phyloP scores from a whole-genome alignment of 2,888 invertebrate genomes.

The Pyrocoelia pectoralis region DNA sequence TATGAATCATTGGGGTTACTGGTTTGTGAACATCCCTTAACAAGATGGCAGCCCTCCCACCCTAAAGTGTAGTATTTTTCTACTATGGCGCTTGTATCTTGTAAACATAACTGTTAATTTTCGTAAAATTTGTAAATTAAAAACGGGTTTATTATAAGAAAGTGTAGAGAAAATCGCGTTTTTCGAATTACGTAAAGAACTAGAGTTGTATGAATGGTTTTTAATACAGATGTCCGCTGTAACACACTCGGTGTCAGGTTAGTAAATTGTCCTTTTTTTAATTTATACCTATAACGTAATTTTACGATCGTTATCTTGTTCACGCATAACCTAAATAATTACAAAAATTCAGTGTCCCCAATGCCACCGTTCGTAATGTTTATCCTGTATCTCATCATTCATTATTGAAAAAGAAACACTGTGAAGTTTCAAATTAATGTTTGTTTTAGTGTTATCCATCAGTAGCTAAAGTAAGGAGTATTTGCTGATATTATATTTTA shows the following conservation, averaged over 20 bases:
- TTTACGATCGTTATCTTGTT: background rate
- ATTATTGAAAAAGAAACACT: too few relatives aligned
- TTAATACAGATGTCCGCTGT: slow-evolving; percentile 63
- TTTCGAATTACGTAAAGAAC: slow-evolving; percentile 44
- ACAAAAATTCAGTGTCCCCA: background rate
- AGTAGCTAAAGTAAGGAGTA: too few relatives aligned
- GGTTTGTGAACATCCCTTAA: slow-evolving; percentile 29
- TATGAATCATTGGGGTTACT: slow-evolving; percentile 8
- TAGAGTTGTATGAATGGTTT: slow-evolving; percentile 57
- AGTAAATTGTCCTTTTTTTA: slow-evolving; percentile 42
- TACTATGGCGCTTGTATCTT: slow-evolving; percentile 61
- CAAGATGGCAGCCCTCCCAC: slow-evolving; percentile 47
- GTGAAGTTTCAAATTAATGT: too few relatives aligned
- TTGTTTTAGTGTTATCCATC: too few relatives aligned
- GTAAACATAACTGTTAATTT: slow-evolving; percentile 57
- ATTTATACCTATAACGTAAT: slow-evolving; percentile 9
- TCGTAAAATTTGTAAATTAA: slow-evolving; percentile 34
- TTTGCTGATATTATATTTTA: too few relatives aligned
- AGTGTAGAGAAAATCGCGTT: slow-evolving; percentile 43
- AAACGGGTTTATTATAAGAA: slow-evolving; percentile 30
- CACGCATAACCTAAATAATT: background rate
- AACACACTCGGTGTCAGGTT: slow-evolving; percentile 64
- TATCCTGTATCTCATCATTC: too few relatives aligned
- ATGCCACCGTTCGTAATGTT: too few relatives aligned
- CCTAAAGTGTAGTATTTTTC: slow-evolving; percentile 51